Conservation (phyloP, 2,797 vertebrate genomes). For the Tangara arthus region DNA sequence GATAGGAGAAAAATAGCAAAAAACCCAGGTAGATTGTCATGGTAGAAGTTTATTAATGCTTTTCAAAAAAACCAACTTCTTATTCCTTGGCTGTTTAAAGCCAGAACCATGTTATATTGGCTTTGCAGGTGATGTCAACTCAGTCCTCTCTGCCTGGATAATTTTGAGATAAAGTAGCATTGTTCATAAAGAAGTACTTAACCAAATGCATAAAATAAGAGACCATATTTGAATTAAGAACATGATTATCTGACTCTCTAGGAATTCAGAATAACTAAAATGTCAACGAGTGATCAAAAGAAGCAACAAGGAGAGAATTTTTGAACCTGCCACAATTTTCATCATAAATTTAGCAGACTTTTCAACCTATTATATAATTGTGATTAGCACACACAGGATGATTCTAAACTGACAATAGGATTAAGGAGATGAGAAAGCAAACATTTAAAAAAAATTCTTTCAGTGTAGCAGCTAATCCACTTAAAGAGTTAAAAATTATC, state of each 20-base stretch:
- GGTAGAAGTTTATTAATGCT: background rate
- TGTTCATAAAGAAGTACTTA: background rate
- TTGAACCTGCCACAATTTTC: background rate
- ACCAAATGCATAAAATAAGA: background rate
- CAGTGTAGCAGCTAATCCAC: background rate
- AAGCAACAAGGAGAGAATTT: conserved; percentile 6
- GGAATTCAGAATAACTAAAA: background rate
- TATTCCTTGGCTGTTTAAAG: background rate
- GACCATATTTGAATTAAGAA: background rate
- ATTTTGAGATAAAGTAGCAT: background rate
- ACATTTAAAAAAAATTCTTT: background rate
- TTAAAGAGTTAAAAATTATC: conserved; percentile 39
- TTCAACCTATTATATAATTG: background rate
- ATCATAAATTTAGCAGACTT: background rate
- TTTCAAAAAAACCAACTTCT: background rate
- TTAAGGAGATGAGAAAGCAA: background rate
- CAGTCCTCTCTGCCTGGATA: background rate
- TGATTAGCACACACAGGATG: background rate
- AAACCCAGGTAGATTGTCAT: background rate
- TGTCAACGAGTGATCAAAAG: background rate
- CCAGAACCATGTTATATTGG: background rate
- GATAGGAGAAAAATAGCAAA: accelerated
- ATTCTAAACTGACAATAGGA: background rate
- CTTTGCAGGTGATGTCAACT: background rate
- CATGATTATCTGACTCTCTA: background rate